These are phyloP conservation scores for Erinaceus europaeus DNA, from an alignment of 2,113 vertebrate species.

Conservation along the genomic window DNA sequence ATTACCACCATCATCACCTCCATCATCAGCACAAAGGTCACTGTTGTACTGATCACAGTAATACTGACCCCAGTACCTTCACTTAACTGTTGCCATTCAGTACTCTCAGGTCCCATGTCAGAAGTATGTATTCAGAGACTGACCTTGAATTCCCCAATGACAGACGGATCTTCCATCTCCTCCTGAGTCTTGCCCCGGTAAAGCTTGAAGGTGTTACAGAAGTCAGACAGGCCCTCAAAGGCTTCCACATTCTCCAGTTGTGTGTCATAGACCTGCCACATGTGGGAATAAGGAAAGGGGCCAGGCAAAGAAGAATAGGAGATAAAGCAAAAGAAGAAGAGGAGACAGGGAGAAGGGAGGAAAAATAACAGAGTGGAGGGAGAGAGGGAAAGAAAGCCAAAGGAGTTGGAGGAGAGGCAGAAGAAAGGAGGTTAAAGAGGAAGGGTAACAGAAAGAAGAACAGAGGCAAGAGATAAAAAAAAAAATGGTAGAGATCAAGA, in stretches of 20 bases:
- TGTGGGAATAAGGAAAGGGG: background rate
- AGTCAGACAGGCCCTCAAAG: conserved; percentile 89
- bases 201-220: conserved; percentile 95
- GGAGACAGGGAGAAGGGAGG: background rate
- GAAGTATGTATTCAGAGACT: background rate
- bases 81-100: background rate
- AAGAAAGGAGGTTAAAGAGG: background rate
- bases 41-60: rapidly evolving
- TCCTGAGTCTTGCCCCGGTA: conserved; percentile 90
- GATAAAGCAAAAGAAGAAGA: background rate
- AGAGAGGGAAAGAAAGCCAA: background rate
- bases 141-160: conserved; percentile 98
- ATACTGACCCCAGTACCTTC: background rate
- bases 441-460: background rate
- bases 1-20: background rate
- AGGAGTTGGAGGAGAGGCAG: background rate
- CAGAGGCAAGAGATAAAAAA: background rate
- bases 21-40: background rate
- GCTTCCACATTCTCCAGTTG: conserved; percentile 89
- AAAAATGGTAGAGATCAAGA: background rate
- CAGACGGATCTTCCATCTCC: conserved; percentile 89
- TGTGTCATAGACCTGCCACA: conserved; percentile 87
- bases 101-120: background rate
- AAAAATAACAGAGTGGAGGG: background rate
- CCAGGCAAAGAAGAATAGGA: background rate